These are phyloP conservation scores for Taenaris catops DNA, from an alignment of 2,888 invertebrate species.

Conservation along the genomic window DNA sequence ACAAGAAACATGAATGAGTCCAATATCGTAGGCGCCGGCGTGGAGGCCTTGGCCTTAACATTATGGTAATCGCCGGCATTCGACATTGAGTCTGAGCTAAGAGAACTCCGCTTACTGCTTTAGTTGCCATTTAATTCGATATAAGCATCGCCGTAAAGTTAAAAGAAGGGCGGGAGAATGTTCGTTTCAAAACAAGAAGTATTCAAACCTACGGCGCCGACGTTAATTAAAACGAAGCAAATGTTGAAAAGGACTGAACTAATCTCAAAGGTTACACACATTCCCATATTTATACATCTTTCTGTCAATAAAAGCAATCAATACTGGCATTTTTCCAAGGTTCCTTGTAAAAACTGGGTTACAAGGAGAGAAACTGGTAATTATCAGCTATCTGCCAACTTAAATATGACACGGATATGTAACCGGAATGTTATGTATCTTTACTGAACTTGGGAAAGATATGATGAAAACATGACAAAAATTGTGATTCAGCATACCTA, in stretches of 20 bases:
- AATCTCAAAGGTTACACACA: too few species aligned
- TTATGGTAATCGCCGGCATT: constrained; percentile 44
- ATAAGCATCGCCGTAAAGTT: too few species aligned
- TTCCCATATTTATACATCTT: too few species aligned
- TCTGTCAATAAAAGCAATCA: neutral
- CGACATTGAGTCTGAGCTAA: constrained; percentile 13
- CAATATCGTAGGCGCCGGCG: constrained; percentile 16
- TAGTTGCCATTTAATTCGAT: neutral
- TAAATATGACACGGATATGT: constrained; percentile 9
- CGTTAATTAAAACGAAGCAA: too few species aligned
- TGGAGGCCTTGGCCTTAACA: constrained; percentile 60
- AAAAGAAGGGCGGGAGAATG: too few species aligned
- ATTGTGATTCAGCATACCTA: too few species aligned
- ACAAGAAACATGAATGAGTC: constrained; percentile 22
- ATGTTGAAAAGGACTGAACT: too few species aligned
- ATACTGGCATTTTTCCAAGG: constrained; percentile 23
- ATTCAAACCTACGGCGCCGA: too few species aligned
- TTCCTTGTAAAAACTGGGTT: constrained; percentile 34
- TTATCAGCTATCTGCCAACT: constrained; percentile 27
- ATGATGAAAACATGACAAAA: too few species aligned
- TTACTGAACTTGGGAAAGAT: too few species aligned
- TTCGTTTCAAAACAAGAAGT: too few species aligned
- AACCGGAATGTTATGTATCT: too few species aligned
- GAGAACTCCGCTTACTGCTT: constrained; percentile 1
- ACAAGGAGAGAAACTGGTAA: constrained; percentile 27